Base-by-base conservation (phyloP, 2,888 invertebrate genomes). In the Aethes cnicana region DNA sequence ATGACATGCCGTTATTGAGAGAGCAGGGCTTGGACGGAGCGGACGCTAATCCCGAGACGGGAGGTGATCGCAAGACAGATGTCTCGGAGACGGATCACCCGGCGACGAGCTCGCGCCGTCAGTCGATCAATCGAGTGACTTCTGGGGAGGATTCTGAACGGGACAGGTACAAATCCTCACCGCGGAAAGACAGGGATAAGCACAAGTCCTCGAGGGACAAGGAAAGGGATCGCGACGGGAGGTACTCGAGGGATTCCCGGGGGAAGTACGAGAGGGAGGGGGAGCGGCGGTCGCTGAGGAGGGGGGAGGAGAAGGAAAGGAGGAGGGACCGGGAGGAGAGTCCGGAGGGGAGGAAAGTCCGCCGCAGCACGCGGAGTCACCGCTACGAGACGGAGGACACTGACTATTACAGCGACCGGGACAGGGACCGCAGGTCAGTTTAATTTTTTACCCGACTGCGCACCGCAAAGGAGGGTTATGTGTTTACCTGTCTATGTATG, bases 391-490 rank as follows among this genome's bases (percentile, higher is more conserved):
- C 91, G 0, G 93, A 94, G 50, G 93, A 93, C 63, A 92, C 92
- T 2, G 92, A 93, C 72, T 93, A 92, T 75, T 93, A 92, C 72
- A 94, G 93, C 64, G 94, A 94, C 72, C 88, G 91, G 53, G 93
- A 93, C 58, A 84, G 90, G 54, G 91, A 90, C 28, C 85, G 88
- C 59, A 84, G 91, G 90, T 89, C 39, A 61, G 61, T n/a, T n/a
- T n/a, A n/a, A n/a, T n/a, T n/a, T n/a, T n/a, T n/a, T n/a, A n/a
- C n/a, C n/a, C n/a, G n/a, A n/a, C n/a, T n/a, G n/a, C n/a, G n/a
- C n/a, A n/a, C n/a, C n/a, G n/a, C n/a, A n/a, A n/a, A n/a, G n/a
- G n/a, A n/a, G n/a, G n/a, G n/a, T n/a, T n/a, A n/a, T n/a, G n/a
- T n/a, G n/a, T n/a, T n/a, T n/a, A n/a, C n/a, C n/a, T n/a, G n/a